Evolutionary conservation across 1,140 invertebrate species (phyloP).

Genomic region (Ooceraea biroi): DNA sequence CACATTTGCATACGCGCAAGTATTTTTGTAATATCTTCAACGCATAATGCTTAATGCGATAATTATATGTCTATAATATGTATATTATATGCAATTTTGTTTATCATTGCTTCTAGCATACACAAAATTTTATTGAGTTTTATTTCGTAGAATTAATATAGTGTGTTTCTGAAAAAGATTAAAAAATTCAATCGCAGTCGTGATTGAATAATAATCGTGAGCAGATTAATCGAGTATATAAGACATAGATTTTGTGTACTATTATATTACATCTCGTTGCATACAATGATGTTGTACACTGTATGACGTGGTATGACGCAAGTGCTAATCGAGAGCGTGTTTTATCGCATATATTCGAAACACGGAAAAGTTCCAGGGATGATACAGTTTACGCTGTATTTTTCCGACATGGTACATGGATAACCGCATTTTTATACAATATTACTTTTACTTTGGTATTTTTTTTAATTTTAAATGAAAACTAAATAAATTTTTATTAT

Average conservation of each 20-base stretch:
- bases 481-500: neutral
- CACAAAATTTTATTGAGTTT: too few species aligned
- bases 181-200: too few species aligned
- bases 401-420: neutral
- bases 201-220: neutral
- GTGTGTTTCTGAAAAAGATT: too few species aligned
- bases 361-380: neutral
- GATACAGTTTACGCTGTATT: slow-evolving; percentile 7
- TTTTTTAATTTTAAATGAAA: neutral
- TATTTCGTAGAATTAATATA: too few species aligned
- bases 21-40: too few species aligned
- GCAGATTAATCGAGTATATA: neutral
- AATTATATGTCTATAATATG: too few species aligned
- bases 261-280: neutral
- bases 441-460: neutral
- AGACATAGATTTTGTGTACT: neutral
- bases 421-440: neutral
- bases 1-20: too few species aligned
- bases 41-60: too few species aligned
- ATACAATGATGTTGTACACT: neutral
- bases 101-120: too few species aligned
- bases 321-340: slow-evolving; percentile 35
- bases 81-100: too few species aligned
- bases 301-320: neutral
- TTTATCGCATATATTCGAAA: slow-evolving; percentile 20